Evolutionary conservation across 2,113 vertebrate genomes (phyloP).

Genomic region (Phyllopteryx taeniolatus): DNA sequence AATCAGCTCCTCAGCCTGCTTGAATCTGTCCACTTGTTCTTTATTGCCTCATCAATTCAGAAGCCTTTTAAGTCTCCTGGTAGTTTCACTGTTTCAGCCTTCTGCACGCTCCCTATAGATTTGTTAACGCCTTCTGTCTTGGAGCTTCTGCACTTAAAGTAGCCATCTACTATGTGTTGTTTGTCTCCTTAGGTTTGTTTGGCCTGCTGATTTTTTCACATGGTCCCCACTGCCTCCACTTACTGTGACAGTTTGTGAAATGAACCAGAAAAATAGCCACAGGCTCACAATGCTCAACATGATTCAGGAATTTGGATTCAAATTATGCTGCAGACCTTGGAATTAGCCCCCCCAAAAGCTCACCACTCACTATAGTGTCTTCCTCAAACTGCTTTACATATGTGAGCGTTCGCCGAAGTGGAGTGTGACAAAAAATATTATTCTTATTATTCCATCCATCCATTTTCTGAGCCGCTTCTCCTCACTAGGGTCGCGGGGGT

Average conservation of each 20-base stretch:
- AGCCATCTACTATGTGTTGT: background rate
- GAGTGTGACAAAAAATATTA: background rate
- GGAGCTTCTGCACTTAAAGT: background rate
- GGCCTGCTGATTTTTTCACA: constrained; percentile 1
- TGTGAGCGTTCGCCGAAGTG: too few species aligned
- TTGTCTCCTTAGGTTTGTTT: constrained; percentile 11
- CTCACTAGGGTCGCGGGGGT: too few species aligned
- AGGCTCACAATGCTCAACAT: background rate
- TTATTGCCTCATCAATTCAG: background rate
- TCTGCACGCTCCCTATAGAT: background rate
- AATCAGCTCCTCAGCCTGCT: background rate
- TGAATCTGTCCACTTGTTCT: background rate
- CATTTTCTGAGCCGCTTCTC: too few species aligned
- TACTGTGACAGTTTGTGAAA: constrained; percentile 7
- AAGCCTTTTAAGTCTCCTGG: background rate
- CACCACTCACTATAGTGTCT: background rate
- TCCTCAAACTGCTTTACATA: background rate
- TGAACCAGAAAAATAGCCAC: constrained; percentile 5
- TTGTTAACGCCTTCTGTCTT: constrained; percentile 4
- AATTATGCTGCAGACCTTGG: constrained; percentile 7
- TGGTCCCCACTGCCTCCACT: background rate
- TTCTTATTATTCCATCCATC: background rate
- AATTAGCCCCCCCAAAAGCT: background rate
- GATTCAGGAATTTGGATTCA: constrained; percentile 13
- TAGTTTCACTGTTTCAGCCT: background rate